Evolutionary conservation across 2,888 invertebrate species (phyloP).

Genomic region (Agrilus cyanescens): DNA sequence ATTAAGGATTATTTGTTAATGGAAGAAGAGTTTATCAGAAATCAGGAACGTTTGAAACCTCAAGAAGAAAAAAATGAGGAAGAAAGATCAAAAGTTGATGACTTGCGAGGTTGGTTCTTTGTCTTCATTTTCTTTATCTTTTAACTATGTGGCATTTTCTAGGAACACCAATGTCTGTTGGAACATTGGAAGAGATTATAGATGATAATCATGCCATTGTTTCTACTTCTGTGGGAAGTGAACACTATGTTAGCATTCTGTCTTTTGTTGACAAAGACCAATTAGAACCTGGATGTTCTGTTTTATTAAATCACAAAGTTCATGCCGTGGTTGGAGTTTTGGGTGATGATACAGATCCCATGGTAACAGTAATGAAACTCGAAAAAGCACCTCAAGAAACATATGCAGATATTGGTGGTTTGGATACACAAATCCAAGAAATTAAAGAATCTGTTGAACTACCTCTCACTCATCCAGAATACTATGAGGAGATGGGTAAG

Average conservation of each 20-base stretch:
- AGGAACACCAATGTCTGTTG: conserved; percentile 99
- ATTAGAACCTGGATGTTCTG: conserved; percentile 96
- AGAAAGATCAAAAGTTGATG: conserved; percentile 96
- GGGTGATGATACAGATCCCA: conserved; percentile 98
- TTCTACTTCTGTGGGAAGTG: conserved; percentile 96
- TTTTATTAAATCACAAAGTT: conserved; percentile 96
- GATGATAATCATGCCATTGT: conserved; percentile 99
- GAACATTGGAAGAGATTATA: conserved; percentile 98
- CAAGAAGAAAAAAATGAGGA: conserved; percentile 99
- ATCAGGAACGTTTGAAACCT: conserved; percentile 95
- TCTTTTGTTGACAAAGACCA: conserved; percentile 99
- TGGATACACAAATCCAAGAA: conserved; percentile 95
- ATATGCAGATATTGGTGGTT: conserved; percentile 95
- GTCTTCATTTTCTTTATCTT: neutral
- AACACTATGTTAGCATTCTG: conserved; percentile 97
- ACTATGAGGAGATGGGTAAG: conserved; percentile 97
- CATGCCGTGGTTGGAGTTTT: conserved; percentile 94
- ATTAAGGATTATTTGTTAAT: conserved; percentile 97
- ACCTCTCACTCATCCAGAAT: conserved; percentile 97
- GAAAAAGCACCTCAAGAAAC: conserved; percentile 99
- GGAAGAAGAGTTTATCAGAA: conserved; percentile 99
- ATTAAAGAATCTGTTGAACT: conserved; percentile 98
- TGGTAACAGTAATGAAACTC: conserved; percentile 99
- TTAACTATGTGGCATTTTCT: neutral
- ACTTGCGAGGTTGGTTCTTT: conserved; percentile 51